A percentile compares a stretch with the other conserved stretches of the same genome.
Evolutionary conservation across 2,797 vertebrate genomes (phyloP).

Genomic region (Sebastes reedi): DNA sequence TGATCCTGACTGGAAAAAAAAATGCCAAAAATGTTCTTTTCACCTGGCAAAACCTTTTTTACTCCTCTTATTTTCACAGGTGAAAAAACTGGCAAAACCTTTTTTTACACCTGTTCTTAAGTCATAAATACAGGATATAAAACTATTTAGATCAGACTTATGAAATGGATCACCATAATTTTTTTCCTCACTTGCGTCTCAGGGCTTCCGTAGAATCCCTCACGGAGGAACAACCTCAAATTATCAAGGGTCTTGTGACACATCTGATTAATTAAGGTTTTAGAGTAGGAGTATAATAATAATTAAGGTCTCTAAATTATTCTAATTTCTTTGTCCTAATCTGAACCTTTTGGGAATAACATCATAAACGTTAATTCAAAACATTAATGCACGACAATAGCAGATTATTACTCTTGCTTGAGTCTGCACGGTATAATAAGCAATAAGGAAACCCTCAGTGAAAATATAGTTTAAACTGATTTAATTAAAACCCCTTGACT

Average conservation of each 20-base stretch:
- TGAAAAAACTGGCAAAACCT: background rate
- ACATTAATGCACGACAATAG: background rate
- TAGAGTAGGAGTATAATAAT: background rate
- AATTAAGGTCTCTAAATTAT: background rate
- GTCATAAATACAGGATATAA: background rate
- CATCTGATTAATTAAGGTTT: background rate
- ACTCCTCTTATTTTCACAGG: background rate
- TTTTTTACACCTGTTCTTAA: background rate
- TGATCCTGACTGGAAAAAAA: no score
- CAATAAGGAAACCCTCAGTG: conserved; percentile 3
- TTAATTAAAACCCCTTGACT: conserved; percentile 34
- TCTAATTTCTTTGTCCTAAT: background rate
- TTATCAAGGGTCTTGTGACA: background rate
- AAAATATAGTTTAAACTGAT: conserved; percentile 2
- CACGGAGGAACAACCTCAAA: background rate
- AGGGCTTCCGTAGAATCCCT: background rate
- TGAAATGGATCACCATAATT: background rate
- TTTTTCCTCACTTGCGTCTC: background rate
- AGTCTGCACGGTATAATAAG: background rate
- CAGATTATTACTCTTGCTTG: background rate
- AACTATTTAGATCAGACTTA: background rate
- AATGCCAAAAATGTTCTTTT: background rate
- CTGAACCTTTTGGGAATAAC: background rate
- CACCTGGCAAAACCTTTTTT: background rate
- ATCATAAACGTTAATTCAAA: background rate